Percentiles rank a stretch among this genome's conserved stretches.
Conservation (phyloP, 2,797 vertebrate genomes). For the Merluccius polli region DNA sequence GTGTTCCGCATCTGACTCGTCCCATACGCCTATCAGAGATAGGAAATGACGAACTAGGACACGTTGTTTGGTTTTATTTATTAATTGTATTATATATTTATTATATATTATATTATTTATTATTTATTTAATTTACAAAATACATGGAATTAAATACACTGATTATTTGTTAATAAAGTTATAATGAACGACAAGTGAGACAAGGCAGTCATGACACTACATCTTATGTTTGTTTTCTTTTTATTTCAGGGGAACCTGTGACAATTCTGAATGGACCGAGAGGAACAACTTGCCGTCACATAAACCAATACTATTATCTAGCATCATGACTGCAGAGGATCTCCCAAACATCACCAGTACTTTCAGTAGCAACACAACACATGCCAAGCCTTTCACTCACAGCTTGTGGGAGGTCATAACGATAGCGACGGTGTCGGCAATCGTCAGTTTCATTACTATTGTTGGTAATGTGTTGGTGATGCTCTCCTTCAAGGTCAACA, state of each 20-base stretch:
- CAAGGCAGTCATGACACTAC: background rate
- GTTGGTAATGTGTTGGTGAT: conserved; percentile 93
- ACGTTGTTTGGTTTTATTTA: background rate
- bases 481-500: conserved; percentile 97
- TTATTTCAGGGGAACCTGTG: conserved; percentile 49
- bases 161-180: conserved; percentile 1
- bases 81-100: too few relatives aligned
- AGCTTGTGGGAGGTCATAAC: conserved; percentile 87
- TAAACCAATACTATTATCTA: conserved; percentile 12
- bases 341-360: conserved; percentile 69
- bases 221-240: conserved; percentile 29
- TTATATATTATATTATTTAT: too few relatives aligned
- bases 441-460: conserved; percentile 91
- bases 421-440: conserved; percentile 87
- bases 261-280: conserved; percentile 45
- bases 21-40: background rate
- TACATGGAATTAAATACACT: background rate
- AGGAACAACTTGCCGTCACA: conserved; percentile 19
- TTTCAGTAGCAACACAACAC: conserved; percentile 66
- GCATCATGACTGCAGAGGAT: conserved; percentile 75
- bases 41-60: background rate
- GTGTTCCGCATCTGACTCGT: background rate
- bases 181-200: background rate
- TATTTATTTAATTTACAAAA: too few relatives aligned
- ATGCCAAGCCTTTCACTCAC: conserved; percentile 68